A percentile compares a stretch with the other conserved stretches of the same genome.
These are phyloP conservation scores for Porphyrio hochstetteri DNA, from an alignment of 2,113 vertebrate species.

Conservation along the genomic window DNA sequence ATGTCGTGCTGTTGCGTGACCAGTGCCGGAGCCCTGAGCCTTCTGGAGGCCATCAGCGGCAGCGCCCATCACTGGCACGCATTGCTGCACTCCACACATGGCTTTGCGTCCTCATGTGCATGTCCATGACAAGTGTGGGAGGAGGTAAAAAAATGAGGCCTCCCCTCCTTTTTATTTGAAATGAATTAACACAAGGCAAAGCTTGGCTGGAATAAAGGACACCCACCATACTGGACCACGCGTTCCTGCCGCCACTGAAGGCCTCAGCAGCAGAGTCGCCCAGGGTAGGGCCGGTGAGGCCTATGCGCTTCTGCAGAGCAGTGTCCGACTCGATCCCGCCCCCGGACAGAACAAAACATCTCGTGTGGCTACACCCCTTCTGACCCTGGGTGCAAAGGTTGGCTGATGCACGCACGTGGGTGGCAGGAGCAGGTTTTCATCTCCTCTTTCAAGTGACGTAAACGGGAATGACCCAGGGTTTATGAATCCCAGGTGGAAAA, in stretches of 20 bases:
- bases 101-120: fast-evolving
- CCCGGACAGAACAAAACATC: neutral
- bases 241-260: neutral
- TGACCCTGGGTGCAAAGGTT: neutral
- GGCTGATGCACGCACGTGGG: neutral
- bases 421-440: fast-evolving
- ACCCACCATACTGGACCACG: fast-evolving
- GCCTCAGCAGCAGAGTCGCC: neutral
- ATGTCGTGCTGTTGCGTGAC: neutral
- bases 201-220: neutral
- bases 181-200: neutral
- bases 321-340: neutral
- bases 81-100: fast-evolving
- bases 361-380: fast-evolving
- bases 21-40: neutral
- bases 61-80: fast-evolving
- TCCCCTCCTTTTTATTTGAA: neutral
- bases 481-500: neutral
- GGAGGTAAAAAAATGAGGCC: neutral
- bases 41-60: fast-evolving
- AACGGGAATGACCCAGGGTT: neutral
- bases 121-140: fast-evolving
- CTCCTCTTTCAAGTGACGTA: neutral
- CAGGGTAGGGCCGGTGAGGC: neutral
- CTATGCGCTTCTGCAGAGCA: fast-evolving